phyloP scores from a whole-genome alignment of 2,113 vertebrate species.

The Suricata suricatta region DNA sequence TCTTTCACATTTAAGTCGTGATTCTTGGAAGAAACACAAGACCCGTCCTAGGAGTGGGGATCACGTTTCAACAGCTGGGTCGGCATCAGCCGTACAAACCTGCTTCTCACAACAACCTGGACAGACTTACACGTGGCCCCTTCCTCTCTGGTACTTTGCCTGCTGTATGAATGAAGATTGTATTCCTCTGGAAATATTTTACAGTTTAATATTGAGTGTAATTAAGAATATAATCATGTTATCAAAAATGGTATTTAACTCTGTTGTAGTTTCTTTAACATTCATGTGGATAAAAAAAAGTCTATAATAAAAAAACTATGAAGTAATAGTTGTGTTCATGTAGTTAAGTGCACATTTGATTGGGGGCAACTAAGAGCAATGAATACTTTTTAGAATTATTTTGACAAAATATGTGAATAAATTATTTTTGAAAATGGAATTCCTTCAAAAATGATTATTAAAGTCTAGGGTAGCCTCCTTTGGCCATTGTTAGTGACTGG shows the following conservation, averaged over 20 bases:
- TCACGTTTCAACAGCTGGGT: constrained; percentile 51
- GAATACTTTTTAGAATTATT: constrained; percentile 61
- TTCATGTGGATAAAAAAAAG: constrained; percentile 98
- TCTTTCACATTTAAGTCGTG: constrained; percentile 75
- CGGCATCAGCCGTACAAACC: constrained; percentile 76
- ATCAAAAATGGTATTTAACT: constrained; percentile 97
- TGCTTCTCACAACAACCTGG: constrained; percentile 83
- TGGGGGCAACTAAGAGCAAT: constrained; percentile 36
- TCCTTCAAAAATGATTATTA: constrained; percentile 70
- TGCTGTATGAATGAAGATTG: constrained; percentile 91
- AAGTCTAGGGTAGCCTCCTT: neutral
- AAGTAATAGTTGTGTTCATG: constrained; percentile 81
- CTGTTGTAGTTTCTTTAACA: constrained; percentile 99
- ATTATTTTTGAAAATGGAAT: constrained; percentile 58
- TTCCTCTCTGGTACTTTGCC: constrained; percentile 86
- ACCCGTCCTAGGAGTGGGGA: constrained; percentile 66
- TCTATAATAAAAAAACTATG: constrained; percentile 92
- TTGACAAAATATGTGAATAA: constrained; percentile 57
- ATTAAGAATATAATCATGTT: constrained; percentile 95
- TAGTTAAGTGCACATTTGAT: constrained; percentile 79
- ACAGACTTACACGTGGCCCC: constrained; percentile 66
- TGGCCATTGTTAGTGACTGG: neutral
- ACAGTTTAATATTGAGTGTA: constrained; percentile 92
- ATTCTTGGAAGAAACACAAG: constrained; percentile 48
- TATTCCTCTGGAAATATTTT: constrained; percentile 91